Percentiles rank a stretch among this genome's conserved stretches.
Evolutionary conservation across 2,113 vertebrate genomes (phyloP).

Genomic region (Speoplatyrhinus poulsoni): DNA sequence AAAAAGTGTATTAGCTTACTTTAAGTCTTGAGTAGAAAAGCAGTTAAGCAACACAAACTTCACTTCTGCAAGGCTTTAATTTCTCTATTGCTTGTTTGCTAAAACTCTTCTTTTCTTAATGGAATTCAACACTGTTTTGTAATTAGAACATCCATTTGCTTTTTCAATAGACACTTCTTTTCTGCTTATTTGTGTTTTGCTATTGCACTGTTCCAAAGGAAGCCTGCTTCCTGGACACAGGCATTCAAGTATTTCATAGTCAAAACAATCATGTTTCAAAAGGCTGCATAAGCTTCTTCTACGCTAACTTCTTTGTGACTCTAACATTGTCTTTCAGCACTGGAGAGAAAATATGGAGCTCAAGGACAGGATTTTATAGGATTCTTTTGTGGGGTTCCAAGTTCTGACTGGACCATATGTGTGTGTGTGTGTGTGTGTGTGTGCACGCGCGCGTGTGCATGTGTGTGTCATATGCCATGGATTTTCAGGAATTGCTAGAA

Average conservation of each 20-base stretch:
- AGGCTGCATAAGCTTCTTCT: background rate
- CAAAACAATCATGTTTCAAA: background rate
- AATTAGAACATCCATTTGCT: conserved; percentile 1
- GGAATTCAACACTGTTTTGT: background rate
- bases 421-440: no score
- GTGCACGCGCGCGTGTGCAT: no score
- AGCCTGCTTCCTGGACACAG: conserved; percentile 5
- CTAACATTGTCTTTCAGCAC: background rate
- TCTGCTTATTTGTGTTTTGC: conserved; percentile 4
- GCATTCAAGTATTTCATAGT: conserved; percentile 3
- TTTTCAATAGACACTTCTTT: background rate
- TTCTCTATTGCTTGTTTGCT: background rate
- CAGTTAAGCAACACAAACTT: background rate
- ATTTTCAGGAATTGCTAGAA: background rate
- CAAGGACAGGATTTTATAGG: background rate
- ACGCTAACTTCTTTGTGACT: background rate
- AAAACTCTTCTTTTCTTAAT: background rate
- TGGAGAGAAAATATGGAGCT: background rate
- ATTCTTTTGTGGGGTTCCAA: background rate
- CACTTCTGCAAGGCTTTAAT: background rate
- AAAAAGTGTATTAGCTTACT: no score
- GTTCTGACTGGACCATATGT: background rate
- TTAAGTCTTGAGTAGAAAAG: background rate
- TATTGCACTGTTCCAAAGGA: conserved; percentile 23
- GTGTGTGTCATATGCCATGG: no score